phyloP scores from a whole-genome alignment of 2,113 vertebrate species.

The Aegithalos caudatus region DNA sequence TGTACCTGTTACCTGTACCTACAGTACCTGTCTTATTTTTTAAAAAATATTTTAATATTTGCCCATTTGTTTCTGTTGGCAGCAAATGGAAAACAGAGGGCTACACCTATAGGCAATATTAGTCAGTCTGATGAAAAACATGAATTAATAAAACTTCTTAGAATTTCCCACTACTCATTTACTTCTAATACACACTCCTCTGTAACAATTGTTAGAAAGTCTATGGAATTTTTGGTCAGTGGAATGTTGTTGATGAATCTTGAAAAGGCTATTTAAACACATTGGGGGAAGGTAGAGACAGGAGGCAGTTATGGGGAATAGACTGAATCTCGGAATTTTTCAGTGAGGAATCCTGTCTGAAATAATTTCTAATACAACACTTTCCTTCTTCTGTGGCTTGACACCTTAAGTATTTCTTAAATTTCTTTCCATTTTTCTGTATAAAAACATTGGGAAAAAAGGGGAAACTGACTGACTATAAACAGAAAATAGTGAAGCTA shows the following conservation, averaged over 20 bases:
- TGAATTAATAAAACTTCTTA: neutral
- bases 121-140: neutral
- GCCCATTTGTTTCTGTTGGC: neutral
- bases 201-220: neutral
- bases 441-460: neutral
- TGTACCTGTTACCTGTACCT: neutral
- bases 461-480: neutral
- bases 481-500: neutral
- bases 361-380: neutral
- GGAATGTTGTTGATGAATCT: neutral
- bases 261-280: neutral
- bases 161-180: neutral
- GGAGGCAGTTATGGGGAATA: neutral
- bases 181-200: neutral
- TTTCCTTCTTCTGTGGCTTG: neutral
- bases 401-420: neutral
- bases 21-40: neutral
- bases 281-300: rapidly evolving
- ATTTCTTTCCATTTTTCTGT: neutral
- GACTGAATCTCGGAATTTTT: neutral
- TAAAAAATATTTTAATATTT: neutral
- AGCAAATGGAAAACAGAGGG: neutral
- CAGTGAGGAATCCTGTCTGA: neutral
- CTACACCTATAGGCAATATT: neutral
- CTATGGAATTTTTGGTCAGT: neutral